phyloP scores from a whole-genome alignment of 2,888 invertebrate species.

The Leucania comma region DNA sequence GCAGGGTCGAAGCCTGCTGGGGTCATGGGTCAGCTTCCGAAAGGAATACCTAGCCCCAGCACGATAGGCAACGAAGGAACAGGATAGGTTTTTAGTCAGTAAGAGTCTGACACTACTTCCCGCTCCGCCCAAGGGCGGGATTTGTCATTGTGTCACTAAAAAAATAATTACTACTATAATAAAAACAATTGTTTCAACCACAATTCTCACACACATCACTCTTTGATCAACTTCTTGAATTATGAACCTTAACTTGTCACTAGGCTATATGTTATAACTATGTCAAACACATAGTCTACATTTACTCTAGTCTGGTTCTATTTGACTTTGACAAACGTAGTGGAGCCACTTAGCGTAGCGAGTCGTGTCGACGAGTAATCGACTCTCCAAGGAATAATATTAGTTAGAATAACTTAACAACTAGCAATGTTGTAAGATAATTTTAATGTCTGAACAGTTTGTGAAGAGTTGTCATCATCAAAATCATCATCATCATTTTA shows the following conservation, averaged over 20 bases:
- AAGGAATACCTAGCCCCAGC: too few species aligned
- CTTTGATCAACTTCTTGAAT: constrained; percentile 25
- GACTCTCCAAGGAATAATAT: constrained; percentile 52
- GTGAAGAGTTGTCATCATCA: too few species aligned
- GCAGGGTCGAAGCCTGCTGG: too few species aligned
- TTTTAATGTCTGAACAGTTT: constrained; percentile 13
- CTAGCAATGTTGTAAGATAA: constrained; percentile 13
- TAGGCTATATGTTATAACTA: constrained; percentile 4
- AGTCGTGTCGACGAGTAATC: constrained; percentile 48
- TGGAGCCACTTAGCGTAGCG: constrained; percentile 33
- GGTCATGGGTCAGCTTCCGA: too few species aligned
- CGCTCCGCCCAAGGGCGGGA: too few species aligned
- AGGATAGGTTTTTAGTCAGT: too few species aligned
- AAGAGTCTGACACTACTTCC: too few species aligned
- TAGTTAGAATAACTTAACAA: constrained; percentile 21
- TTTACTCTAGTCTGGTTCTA: constrained; percentile 25
- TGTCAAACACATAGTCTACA: constrained; percentile 44
- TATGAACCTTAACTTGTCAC: constrained; percentile 13
- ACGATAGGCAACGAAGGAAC: too few species aligned
- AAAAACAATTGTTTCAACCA: background rate
- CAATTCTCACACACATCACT: background rate
- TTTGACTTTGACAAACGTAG: constrained; percentile 56
- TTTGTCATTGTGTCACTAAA: too few species aligned
- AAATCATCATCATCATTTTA: too few species aligned
- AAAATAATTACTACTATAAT: background rate